A percentile compares a stretch with the other conserved stretches of the same genome.
Evolutionary conservation across 2,888 invertebrate genomes (phyloP).

Genomic region (Lycocerus yunnanus): DNA sequence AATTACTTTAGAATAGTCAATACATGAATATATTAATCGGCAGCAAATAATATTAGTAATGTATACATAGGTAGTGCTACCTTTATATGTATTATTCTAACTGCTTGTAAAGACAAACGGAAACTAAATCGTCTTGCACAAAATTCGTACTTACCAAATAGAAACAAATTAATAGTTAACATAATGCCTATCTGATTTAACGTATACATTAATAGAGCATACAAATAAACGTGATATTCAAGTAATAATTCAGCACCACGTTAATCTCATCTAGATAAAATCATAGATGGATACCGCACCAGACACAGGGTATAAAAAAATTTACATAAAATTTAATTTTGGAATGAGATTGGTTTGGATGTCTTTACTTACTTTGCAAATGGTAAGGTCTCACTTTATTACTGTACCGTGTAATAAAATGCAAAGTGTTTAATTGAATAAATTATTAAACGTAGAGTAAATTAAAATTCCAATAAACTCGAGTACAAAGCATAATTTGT

Average conservation of each 20-base stretch:
- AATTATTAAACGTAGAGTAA: not conserved
- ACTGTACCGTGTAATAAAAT: not conserved
- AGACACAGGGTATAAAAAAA: not conserved
- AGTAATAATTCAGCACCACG: too few species aligned
- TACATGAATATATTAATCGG: too few species aligned
- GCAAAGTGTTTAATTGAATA: not conserved
- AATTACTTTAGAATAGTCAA: too few species aligned
- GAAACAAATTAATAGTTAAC: too few species aligned
- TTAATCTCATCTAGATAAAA: not conserved
- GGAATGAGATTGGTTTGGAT: not conserved
- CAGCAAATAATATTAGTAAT: too few species aligned
- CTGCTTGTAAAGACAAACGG: too few species aligned
- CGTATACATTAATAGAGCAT: too few species aligned
- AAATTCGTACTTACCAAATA: too few species aligned
- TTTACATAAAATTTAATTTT: not conserved
- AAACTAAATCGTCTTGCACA: too few species aligned
- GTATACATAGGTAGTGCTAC: too few species aligned
- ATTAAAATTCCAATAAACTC: not conserved
- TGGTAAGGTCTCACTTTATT: not conserved
- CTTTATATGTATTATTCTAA: too few species aligned
- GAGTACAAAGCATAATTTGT: not conserved
- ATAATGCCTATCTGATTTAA: too few species aligned
- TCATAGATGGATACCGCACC: not conserved
- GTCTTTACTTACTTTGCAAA: not conserved
- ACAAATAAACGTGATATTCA: not conserved